Conservation (phyloP, 2,888 invertebrate genomes). For the Clistopyga incitator region DNA sequence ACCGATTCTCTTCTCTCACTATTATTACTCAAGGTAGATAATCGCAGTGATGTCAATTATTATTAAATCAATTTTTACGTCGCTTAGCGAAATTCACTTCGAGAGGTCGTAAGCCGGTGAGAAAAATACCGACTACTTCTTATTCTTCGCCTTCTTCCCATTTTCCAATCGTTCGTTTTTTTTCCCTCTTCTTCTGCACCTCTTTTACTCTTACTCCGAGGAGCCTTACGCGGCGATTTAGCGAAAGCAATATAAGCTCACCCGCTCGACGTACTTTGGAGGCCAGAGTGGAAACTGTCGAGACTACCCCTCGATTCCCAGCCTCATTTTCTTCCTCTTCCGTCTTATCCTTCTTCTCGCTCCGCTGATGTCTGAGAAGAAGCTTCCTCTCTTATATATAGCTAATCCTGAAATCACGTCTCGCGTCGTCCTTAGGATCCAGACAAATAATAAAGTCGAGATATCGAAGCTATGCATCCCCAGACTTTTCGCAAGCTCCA, state of each 20-base stretch:
- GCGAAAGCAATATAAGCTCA: slow-evolving; percentile 55
- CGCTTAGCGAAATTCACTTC: too few relatives aligned
- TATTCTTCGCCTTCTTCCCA: slow-evolving; percentile 6
- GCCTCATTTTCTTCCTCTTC: neutral
- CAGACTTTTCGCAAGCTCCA: neutral
- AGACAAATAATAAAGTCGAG: slow-evolving; percentile 57
- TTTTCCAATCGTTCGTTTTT: slow-evolving; percentile 10
- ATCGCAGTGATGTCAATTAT: too few relatives aligned
- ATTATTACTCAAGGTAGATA: too few relatives aligned
- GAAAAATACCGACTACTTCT: neutral
- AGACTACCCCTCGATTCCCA: neutral
- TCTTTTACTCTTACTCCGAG: slow-evolving; percentile 22
- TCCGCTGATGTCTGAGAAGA: neutral
- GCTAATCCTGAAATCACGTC: slow-evolving; percentile 59
- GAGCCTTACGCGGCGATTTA: slow-evolving; percentile 59
- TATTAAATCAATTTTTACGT: too few relatives aligned
- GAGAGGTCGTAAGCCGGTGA: too few relatives aligned
- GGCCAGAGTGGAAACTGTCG: slow-evolving; percentile 28
- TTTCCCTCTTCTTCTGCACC: neutral
- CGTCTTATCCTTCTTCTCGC: slow-evolving; percentile 1
- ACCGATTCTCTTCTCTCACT: too few relatives aligned
- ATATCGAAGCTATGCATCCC: slow-evolving; percentile 25
- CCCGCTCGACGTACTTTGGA: slow-evolving; percentile 24
- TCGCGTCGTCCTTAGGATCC: slow-evolving; percentile 26
- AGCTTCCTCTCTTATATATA: slow-evolving; percentile 10